Evolutionary conservation across 2,113 vertebrate genomes (phyloP).

Genomic region (Pantherophis guttatus): DNA sequence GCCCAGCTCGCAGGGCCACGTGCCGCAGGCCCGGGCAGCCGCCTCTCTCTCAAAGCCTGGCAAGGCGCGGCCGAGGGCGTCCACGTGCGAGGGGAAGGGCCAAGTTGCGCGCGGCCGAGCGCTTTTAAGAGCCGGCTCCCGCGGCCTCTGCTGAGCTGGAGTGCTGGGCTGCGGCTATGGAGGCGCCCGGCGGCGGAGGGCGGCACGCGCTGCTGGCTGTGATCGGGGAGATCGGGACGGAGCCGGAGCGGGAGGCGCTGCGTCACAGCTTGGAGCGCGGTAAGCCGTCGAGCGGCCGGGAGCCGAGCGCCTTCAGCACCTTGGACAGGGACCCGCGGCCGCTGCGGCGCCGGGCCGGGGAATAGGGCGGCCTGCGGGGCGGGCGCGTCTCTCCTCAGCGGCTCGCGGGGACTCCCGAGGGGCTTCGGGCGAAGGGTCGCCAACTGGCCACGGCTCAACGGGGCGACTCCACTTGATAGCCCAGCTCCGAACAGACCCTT

Average conservation of each 20-base stretch:
- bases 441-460: neutral
- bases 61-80: conserved; percentile 52
- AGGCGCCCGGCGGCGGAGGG: conserved; percentile 31
- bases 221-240: conserved; percentile 79
- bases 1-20: conserved; percentile 55
- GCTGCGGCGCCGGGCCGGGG: no score
- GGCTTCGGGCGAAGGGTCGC: neutral
- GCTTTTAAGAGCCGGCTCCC: conserved; percentile 78
- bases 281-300: conserved; percentile 64
- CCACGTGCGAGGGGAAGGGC: conserved; percentile 20
- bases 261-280: conserved; percentile 81
- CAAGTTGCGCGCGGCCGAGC: conserved; percentile 42
- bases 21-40: neutral
- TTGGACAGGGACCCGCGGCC: neutral
- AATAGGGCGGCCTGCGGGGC: neutral
- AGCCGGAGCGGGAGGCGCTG: conserved; percentile 77
- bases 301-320: conserved; percentile 13
- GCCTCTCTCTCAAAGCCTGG: neutral
- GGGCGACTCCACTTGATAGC: neutral
- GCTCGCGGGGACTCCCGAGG: neutral
- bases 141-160: conserved; percentile 70
- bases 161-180: neutral
- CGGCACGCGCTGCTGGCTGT: conserved; percentile 83
- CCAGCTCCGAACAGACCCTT: neutral
- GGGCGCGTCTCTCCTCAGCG: neutral